Percentiles rank a stretch among this genome's conserved stretches.
These are phyloP conservation scores for Amazonetta brasiliensis DNA, from an alignment of 2,797 vertebrate species.

Conservation along the genomic window DNA sequence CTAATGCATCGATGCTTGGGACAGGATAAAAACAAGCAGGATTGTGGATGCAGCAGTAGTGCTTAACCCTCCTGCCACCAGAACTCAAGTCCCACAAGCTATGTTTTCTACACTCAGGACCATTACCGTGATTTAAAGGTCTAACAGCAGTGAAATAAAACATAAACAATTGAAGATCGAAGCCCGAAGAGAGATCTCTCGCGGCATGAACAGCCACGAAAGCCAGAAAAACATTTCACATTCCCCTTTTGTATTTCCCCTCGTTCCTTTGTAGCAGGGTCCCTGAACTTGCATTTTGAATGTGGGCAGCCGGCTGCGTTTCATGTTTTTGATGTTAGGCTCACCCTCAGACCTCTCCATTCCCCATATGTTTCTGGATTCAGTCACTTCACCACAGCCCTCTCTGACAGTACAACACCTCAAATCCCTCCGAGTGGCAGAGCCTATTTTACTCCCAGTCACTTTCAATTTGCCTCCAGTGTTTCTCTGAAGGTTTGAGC, in stretches of 20 bases:
- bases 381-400: background rate
- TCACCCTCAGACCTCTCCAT: constrained; percentile 40
- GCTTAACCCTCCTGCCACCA: background rate
- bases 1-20: background rate
- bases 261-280: background rate
- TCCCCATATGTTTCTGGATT: constrained; percentile 41
- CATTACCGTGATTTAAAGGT: constrained; percentile 9
- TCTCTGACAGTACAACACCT: background rate
- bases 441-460: constrained; percentile 56
- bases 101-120: background rate
- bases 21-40: background rate
- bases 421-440: background rate
- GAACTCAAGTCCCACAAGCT: background rate
- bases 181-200: background rate
- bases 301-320: constrained; percentile 22
- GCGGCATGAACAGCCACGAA: background rate
- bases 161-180: background rate
- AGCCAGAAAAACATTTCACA: background rate
- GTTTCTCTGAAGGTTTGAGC: constrained; percentile 29
- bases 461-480: constrained; percentile 56
- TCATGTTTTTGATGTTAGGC: constrained; percentile 37
- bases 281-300: constrained; percentile 39
- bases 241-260: background rate
- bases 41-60: background rate
- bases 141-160: background rate